phyloP scores from a whole-genome alignment of 2,888 invertebrate species.

The Tenthredo notha region DNA sequence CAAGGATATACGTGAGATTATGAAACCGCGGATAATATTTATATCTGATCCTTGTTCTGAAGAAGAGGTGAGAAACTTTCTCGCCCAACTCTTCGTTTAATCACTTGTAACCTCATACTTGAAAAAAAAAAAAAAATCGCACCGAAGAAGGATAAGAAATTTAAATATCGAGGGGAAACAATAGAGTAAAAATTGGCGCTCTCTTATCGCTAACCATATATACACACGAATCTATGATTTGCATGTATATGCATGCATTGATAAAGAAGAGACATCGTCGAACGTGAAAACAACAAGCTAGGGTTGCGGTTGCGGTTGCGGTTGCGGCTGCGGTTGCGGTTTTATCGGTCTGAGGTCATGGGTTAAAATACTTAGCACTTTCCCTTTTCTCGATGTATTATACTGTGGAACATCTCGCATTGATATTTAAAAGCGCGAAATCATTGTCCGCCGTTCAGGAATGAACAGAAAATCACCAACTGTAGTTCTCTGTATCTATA shows the following conservation, averaged over 20 bases:
- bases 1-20: conserved; percentile 12
- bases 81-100: not conserved
- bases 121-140: no score
- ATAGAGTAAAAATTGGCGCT: not conserved
- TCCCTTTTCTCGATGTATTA: conserved; percentile 30
- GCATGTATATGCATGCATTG: not conserved
- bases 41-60: not conserved
- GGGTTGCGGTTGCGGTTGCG: not conserved
- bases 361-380: conserved; percentile 41
- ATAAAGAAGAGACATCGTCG: conserved; percentile 1
- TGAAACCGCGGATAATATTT: not conserved
- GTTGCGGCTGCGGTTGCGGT: not conserved
- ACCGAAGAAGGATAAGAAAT: not conserved
- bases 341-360: conserved; percentile 21
- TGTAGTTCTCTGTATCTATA: not conserved
- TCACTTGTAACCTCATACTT: no score
- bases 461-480: not conserved
- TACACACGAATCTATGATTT: not conserved
- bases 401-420: not conserved
- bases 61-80: not conserved
- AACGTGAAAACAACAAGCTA: conserved; percentile 18
- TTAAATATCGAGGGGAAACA: not conserved
- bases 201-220: not conserved
- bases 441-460: not conserved
- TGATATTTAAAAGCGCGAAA: not conserved